Base-by-base conservation (phyloP, 1,140 invertebrate species). In the Andrena cerasifolii region DNA sequence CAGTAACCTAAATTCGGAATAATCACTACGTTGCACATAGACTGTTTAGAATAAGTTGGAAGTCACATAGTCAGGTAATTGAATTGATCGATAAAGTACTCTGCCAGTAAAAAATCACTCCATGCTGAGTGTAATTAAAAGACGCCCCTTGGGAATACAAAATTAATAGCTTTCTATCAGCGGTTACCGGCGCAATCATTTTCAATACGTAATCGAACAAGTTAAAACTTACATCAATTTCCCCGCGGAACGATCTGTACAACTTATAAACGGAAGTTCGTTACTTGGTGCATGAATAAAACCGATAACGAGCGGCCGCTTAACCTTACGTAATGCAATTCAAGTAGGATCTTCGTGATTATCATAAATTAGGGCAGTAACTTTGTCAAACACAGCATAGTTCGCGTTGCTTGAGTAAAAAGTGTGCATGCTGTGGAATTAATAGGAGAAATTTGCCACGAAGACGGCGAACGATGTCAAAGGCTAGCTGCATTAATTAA, bases 261-360 rank as follows among this genome's bases (percentile, higher is more conserved):
- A 65, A 65, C 47, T 73, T 61, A 73, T 65, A 73, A 73, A 31
- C 33, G 71, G 71, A 65, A 73, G 59, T 73, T 73, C 49, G 71
- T 73, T 73, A 63, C 36, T 49, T 47, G 24, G 61, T 53, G 71
- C 71, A 73, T 73, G 71, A 73, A 73, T 73, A 73, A 73, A 73
- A 73, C 71, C 71, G 71, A 73, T 73, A 73, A 73, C 71, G 71
- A 73, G 47, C 47, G 33, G 47, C 58, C 49, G 59, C 71, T 65
- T 63, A 73, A 73, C 71, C 71, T 65, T 21, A 21, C 71, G 59
- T 73, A 65, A 73, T 73, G 71, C 24, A 73, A 73, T 73, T 73
- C 59, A 73, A 73, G 71, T 73, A 53, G 71, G 71, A 73, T 73
- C 71, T 65, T 65, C 18, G 59, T 36, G 71, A 73, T 73, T 73